Evolutionary conservation across 1,140 invertebrate genomes (phyloP).

Genomic region (Pseudomyrmex cubaensis): DNA sequence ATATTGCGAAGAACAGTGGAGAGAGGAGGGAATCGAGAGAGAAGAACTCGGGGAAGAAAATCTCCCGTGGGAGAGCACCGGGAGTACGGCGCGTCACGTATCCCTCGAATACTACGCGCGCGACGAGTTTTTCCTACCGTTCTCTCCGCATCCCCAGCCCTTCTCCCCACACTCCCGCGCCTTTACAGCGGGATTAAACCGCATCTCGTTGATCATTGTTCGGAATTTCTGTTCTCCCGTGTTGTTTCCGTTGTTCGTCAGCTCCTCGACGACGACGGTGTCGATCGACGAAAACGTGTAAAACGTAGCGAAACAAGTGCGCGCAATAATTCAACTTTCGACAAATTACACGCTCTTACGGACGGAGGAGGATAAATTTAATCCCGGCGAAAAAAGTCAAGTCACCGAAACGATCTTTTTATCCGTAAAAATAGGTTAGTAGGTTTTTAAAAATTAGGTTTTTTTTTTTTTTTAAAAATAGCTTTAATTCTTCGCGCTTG

Average conservation of each 20-base stretch:
- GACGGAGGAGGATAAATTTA: background rate
- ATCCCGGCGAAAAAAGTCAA: background rate
- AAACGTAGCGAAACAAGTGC: background rate
- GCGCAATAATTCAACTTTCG: conserved; percentile 20
- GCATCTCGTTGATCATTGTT: conserved; percentile 40
- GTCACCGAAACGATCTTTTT: no score
- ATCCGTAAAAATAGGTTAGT: no score
- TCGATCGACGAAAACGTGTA: background rate
- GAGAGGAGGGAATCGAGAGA: conserved; percentile 13
- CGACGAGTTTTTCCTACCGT: conserved; percentile 15
- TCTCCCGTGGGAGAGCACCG: conserved; percentile 43
- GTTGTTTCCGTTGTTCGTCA: conserved; percentile 21
- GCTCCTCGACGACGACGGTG: background rate
- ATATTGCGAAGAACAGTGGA: conserved; percentile 49
- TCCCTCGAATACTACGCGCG: conserved; percentile 33
- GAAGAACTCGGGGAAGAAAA: conserved; percentile 22
- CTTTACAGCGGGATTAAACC: conserved; percentile 42
- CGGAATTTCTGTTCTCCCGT: conserved; percentile 19
- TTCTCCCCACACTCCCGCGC: background rate
- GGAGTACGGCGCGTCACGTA: conserved; percentile 53
- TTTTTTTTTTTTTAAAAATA: no score
- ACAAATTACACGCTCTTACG: background rate
- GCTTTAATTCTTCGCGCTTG: background rate
- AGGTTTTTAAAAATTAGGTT: background rate
- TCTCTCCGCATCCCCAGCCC: background rate